Evolutionary conservation across 2,888 invertebrate species (phyloP), one percentile per base, ranked within the genome.

Genomic region (Sabatieria punctata): DNA sequence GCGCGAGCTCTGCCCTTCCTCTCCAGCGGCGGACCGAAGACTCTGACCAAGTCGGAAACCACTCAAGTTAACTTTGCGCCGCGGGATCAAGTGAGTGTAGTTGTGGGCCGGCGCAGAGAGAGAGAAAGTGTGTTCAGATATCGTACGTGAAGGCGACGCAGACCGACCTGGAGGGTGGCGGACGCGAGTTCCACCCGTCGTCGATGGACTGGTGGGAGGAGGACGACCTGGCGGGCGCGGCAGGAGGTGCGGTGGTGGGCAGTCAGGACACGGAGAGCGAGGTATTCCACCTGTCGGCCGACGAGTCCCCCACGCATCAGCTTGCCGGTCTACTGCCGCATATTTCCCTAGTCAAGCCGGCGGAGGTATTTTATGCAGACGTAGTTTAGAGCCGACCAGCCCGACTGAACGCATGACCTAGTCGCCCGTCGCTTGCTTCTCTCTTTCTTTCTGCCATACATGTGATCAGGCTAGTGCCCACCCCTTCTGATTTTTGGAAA

Each of bases 341-440:
- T 53, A 88, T 89, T 60, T 88, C 88, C 74, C 85, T 86, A 71
- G 85, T 89, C 50, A 83, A 83, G 63, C 89, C 89, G 30, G 85
- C 85, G 2, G 49, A 51, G 33, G 49, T 49, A 18, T 18, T 18
- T n/a, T n/a, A n/a, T n/a, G n/a, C n/a, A n/a, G n/a, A n/a, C 22
- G 33, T 8, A 19, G 8, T n/a, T n/a, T n/a, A n/a, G n/a, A n/a
- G n/a, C n/a, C n/a, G n/a, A n/a, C n/a, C n/a, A n/a, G 30, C 8
- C 30, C 30, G 30, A 8, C 30, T 30, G n/a, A n/a, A n/a, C n/a
- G n/a, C n/a, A n/a, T n/a, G n/a, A n/a, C n/a, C n/a, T n/a, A n/a
- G n/a, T n/a, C n/a, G n/a, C n/a, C n/a, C n/a, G n/a, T n/a, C n/a
- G n/a, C n/a, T n/a, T n/a, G n/a, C n/a, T n/a, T n/a, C n/a, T n/a